A percentile compares a stretch with the other conserved stretches of the same genome.
Conservation (phyloP, 2,888 invertebrate genomes). For the Drosophila ustulata region DNA sequence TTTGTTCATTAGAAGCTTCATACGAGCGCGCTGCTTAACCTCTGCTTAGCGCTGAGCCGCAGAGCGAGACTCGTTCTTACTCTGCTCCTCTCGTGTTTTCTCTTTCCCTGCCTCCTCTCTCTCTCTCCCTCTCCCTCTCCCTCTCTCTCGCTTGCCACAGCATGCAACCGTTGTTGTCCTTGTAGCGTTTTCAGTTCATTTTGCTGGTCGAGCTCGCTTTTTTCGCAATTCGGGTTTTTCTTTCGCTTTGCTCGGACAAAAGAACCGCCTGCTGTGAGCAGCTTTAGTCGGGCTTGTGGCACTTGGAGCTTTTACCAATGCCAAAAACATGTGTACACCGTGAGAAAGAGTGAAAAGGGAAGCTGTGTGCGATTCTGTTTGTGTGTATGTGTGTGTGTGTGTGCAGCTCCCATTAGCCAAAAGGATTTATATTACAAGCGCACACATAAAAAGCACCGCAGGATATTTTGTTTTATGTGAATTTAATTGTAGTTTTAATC, state of each 20-base stretch:
- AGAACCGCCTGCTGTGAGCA: slow-evolving; percentile 69
- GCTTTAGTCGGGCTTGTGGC: slow-evolving; percentile 52
- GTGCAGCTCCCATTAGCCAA: slow-evolving; percentile 70
- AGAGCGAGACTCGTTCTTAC: background rate
- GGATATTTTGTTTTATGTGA: slow-evolving; percentile 81
- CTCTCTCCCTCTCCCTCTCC: background rate
- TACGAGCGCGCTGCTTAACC: slow-evolving; percentile 54
- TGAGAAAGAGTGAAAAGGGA: slow-evolving; percentile 9
- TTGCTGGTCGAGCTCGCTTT: slow-evolving; percentile 41
- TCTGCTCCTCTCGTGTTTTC: background rate
- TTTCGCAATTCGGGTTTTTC: slow-evolving; percentile 22
- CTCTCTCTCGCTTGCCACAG: background rate
- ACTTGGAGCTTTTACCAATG: slow-evolving; percentile 63
- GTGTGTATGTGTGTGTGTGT: slow-evolving; percentile 31
- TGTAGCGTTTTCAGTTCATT: slow-evolving; percentile 64
- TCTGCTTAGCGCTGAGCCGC: slow-evolving; percentile 38
- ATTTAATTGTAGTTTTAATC: slow-evolving; percentile 82
- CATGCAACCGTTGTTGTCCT: slow-evolving; percentile 25
- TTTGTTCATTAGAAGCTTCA: slow-evolving; percentile 73
- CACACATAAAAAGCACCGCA: slow-evolving; percentile 74
- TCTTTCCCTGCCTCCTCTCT: background rate
- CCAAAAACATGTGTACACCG: slow-evolving; percentile 47
- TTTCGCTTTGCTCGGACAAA: slow-evolving; percentile 29
- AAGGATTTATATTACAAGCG: slow-evolving; percentile 77
- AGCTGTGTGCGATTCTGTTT: slow-evolving; percentile 3